These are phyloP conservation scores for Hemitrygon akajei DNA, from an alignment of 2,797 vertebrate species.

Conservation along the genomic window DNA sequence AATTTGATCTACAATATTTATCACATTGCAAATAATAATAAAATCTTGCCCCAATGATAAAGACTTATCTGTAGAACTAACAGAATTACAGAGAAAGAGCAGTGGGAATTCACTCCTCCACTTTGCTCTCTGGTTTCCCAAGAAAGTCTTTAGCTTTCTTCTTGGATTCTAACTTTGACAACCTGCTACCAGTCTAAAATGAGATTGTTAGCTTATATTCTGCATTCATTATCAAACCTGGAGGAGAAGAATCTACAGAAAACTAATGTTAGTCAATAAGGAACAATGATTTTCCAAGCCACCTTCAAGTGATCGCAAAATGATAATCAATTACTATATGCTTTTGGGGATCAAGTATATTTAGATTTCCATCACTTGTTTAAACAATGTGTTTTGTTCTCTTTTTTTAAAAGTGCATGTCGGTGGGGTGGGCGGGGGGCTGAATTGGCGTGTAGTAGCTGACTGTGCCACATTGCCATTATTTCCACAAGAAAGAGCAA, in stretches of 20 bases:
- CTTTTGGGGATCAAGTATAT: not conserved
- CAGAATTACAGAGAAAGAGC: not conserved
- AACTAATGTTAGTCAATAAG: not conserved
- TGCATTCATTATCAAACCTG: not conserved
- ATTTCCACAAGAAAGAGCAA: not conserved
- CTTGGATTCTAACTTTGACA: not conserved
- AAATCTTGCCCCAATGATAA: not conserved
- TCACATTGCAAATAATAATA: not conserved
- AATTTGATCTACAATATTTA: not conserved
- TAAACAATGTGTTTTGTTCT: not conserved
- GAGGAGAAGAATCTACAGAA: not conserved
- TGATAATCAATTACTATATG: not conserved
- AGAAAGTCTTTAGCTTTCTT: not conserved
- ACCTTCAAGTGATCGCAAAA: not conserved
- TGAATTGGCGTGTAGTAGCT: too few relatives aligned
- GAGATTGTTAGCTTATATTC: not conserved
- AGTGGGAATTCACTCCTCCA: too few relatives aligned
- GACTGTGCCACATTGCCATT: not conserved
- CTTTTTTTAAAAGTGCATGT: too few relatives aligned
- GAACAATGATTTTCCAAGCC: not conserved
- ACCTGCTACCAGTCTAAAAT: not conserved
- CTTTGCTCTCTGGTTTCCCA: too few relatives aligned
- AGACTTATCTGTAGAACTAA: not conserved
- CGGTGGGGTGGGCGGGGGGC: too few relatives aligned
- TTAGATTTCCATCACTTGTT: too few relatives aligned